Conservation (phyloP, 2,113 vertebrate genomes). For the Hypocryptadius cinnamomeus region DNA sequence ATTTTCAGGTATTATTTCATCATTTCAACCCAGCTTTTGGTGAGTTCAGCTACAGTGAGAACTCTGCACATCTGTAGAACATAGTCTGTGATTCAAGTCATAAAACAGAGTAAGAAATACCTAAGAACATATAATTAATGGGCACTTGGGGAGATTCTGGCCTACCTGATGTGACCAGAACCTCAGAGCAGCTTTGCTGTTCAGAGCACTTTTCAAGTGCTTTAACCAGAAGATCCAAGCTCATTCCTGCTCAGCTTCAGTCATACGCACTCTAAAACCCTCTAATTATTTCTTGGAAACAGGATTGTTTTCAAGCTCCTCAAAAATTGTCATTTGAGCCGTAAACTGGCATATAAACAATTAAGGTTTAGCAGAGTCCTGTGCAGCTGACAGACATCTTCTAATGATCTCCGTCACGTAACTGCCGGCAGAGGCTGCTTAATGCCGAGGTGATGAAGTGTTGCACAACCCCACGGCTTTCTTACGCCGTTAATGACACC, state of each 20-base stretch:
- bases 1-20: neutral
- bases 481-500: neutral
- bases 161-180: neutral
- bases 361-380: neutral
- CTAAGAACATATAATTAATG: neutral
- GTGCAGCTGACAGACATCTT: neutral
- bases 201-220: neutral
- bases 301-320: neutral
- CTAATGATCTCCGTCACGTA: neutral
- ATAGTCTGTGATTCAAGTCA: neutral
- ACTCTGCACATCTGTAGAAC: neutral
- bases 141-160: neutral
- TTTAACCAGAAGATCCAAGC: neutral
- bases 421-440: neutral
- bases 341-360: neutral
- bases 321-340: neutral
- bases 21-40: neutral
- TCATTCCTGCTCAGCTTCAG: neutral
- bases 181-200: neutral
- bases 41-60: neutral
- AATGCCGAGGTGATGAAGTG: neutral
- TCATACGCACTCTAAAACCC: neutral
- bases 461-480: neutral
- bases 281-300: neutral
- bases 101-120: neutral